Evolutionary conservation across 2,113 vertebrate species (phyloP), one percentile per base, ranked within the genome.

Genomic region (Heterocephalus glaber): DNA sequence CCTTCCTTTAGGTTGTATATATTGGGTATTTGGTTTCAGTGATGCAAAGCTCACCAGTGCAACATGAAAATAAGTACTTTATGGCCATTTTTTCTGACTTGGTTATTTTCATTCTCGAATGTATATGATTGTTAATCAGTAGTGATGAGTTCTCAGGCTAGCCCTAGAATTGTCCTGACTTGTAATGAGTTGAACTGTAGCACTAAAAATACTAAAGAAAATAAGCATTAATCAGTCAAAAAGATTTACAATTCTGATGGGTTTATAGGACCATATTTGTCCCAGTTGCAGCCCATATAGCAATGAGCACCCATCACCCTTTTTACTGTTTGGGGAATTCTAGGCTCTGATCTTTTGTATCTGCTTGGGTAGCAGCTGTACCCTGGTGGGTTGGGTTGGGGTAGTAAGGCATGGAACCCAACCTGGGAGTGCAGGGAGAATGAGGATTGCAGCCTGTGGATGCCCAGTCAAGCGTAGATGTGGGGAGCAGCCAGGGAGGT

Each of bases 321-420:
- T 52, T 72, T 26, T 38, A 74, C 68, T 47, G 10, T 7, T 87
- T 26, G 14, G 0, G 82, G 33, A 13, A 26, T 56, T 33, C 41
- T 0, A 0, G 0, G 0, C n/a, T 52, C 33, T 58, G 13, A 16
- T 52, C 16, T 47, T 14, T 52, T 84, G 28, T 41, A 5, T 56
- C 33, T 6, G 2, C 1, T 2, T 24, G 5, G 47, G 33, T 41
- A 63, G 33, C 28, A 1, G 5, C 2, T 0, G 47, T 5, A 7
- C 49, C 60, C 56, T 47, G 9, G 33, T 65, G 56, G 72, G 7
- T 11, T 38, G 1, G 49, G 65, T 17, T 20, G 63, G 52, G 38
- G 30, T 0, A 7, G 11, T 28, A 81, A 35, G 28, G 61, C 7
- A 33, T 24, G 13, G 49, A 4, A 7, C 74, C 14, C 11, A 10